Base-by-base conservation (phyloP, 2,113 vertebrate species). In the Sander lucioperca region DNA sequence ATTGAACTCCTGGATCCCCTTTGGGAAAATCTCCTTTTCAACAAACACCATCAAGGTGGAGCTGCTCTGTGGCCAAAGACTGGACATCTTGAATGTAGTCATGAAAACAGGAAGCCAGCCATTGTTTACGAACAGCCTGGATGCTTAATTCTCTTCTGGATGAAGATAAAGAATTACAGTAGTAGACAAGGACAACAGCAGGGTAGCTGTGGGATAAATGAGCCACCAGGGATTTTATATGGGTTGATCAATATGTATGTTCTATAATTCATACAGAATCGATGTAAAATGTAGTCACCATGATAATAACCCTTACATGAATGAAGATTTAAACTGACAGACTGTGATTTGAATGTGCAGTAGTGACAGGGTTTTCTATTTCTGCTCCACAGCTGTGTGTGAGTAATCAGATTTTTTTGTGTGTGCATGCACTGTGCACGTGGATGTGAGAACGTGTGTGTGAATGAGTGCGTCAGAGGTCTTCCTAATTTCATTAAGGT, bases 401-500 rank as follows among this genome's bases (percentile, higher is more conserved):
- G 5, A 82, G 67, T n/a, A n/a, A n/a, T n/a, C n/a, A n/a, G n/a
- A n/a, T 23, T 36, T 45, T 74, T 78, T 23, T 64, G 14, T 43
- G 18, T 0, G 1, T 72, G n/a, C 48, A 30, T 27, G 2, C 27
- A 59, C 30, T 51, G 9, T 30, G 21, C 13, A 11, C 51, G 6
- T 70, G 7, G 4, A 76, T 19, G 11, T 33, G 54, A 66, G 12
- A 79, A 67, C 66, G 57, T 65, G 56, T 64, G 62, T 80, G 58
- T 74, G 39, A 66, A 57, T 36, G 47, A 68, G 30, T 68, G 47
- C 14, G 14, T 77, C 68, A 83, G 36, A 69, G 53, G 66, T 78
- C 67, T 73, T 80, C 73, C 54, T 84, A 47, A 90, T 85, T 79
- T 53, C 19, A 80, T 91, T 83, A 71, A n/a, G 16, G 33, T 56